Conservation (phyloP, 2,797 vertebrate genomes). For the Garrulus glandarius region DNA sequence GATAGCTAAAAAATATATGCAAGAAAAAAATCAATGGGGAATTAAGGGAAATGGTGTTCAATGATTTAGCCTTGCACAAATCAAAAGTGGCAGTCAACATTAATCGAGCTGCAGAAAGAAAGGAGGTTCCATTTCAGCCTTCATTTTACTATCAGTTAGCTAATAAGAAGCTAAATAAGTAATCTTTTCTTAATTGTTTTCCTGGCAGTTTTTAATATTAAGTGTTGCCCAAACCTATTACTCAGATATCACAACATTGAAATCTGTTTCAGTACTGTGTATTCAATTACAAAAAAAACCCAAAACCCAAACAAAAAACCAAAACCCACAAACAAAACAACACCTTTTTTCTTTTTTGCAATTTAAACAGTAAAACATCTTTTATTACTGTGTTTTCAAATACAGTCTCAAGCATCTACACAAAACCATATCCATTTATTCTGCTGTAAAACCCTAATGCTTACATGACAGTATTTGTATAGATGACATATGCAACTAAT, state of each 20-base stretch:
- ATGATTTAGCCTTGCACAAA: not conserved
- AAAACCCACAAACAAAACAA: not conserved
- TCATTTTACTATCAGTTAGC: not conserved
- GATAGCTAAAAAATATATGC: not conserved
- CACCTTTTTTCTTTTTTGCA: not conserved
- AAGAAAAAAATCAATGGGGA: not conserved
- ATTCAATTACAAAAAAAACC: not conserved
- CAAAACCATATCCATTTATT: not conserved
- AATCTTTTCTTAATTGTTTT: not conserved
- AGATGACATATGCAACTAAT: not conserved
- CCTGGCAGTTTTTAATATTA: not conserved
- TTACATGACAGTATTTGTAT: not conserved
- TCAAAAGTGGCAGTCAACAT: not conserved
- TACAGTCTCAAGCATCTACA: not conserved
- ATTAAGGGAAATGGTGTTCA: not conserved
- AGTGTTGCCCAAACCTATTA: not conserved
- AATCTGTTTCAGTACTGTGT: not conserved
- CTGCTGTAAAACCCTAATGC: not conserved
- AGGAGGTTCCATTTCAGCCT: not conserved
- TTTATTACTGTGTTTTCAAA: not conserved
- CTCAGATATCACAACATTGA: not conserved
- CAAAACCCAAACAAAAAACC: too few relatives aligned
- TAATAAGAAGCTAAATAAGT: not conserved
- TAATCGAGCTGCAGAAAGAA: not conserved
- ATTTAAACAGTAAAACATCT: not conserved